These are phyloP conservation scores for Saccostrea glomerata DNA, from an alignment of 1,140 invertebrate species.

Conservation along the genomic window DNA sequence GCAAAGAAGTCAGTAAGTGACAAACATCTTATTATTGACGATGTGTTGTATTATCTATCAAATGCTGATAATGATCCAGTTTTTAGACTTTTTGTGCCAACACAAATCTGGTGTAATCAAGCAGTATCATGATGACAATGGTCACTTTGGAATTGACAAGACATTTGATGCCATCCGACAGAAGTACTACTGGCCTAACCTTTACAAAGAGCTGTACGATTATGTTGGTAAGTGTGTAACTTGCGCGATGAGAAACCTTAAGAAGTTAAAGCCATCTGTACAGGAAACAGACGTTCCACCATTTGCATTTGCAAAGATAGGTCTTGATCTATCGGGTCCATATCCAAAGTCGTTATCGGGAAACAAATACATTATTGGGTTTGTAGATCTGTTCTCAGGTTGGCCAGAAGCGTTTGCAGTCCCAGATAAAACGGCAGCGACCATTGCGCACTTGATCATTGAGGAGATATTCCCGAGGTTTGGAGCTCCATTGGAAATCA, in stretches of 20 bases:
- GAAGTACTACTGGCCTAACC: slow-evolving; percentile 48
- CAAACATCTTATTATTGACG: slow-evolving; percentile 4
- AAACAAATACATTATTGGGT: slow-evolving; percentile 50
- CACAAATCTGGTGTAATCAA: no score
- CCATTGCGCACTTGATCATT: slow-evolving; percentile 36
- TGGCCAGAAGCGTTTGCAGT: slow-evolving; percentile 54
- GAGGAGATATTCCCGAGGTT: no score
- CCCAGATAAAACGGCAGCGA: slow-evolving; percentile 49
- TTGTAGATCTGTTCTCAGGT: slow-evolving; percentile 47
- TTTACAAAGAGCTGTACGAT: slow-evolving; percentile 38
- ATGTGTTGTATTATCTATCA: background rate
- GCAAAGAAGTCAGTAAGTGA: background rate
- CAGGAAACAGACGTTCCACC: slow-evolving; percentile 51
- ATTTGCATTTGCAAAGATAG: slow-evolving; percentile 46
- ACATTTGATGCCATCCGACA: no score
- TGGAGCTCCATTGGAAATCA: background rate
- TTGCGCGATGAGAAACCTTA: background rate
- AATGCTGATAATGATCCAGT: no score
- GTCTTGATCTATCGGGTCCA: slow-evolving; percentile 45
- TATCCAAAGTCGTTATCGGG: slow-evolving; percentile 48
- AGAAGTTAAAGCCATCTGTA: slow-evolving; percentile 42
- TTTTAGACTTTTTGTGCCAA: no score
- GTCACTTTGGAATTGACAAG: no score
- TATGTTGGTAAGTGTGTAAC: slow-evolving; percentile 56
- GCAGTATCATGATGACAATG: slow-evolving; percentile 48